Percentiles rank a stretch among this genome's conserved stretches.
Conservation (phyloP, 2,888 invertebrate genomes). For the Sepiola atlantica region DNA sequence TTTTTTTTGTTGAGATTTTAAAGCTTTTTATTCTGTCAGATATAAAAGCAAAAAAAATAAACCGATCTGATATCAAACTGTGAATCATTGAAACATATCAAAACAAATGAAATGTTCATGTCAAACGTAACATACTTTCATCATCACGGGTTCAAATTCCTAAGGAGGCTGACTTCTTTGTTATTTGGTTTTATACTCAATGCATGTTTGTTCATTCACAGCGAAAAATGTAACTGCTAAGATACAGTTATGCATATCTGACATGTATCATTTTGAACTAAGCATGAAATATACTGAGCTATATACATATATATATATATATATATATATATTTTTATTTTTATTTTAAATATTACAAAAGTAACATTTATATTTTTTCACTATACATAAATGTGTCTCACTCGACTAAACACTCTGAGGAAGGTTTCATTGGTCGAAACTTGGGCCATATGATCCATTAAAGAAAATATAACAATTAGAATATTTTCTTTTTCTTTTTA, state of each 20-base stretch:
- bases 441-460: too few species aligned
- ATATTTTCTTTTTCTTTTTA: too few species aligned
- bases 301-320: too few species aligned
- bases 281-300: neutral
- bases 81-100: neutral
- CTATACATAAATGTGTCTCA: too few species aligned
- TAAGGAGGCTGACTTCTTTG: neutral
- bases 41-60: neutral
- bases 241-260: neutral
- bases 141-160: constrained; percentile 23
- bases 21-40: neutral
- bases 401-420: too few species aligned
- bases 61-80: neutral
- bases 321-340: too few species aligned
- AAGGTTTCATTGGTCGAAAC: too few species aligned
- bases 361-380: too few species aligned
- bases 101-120: neutral
- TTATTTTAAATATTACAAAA: too few species aligned
- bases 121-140: neutral
- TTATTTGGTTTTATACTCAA: neutral
- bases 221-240: neutral
- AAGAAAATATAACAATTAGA: too few species aligned
- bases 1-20: neutral
- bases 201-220: neutral
- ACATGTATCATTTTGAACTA: neutral